phyloP scores from a whole-genome alignment of 2,888 invertebrate species.

The Metalampra italica region DNA sequence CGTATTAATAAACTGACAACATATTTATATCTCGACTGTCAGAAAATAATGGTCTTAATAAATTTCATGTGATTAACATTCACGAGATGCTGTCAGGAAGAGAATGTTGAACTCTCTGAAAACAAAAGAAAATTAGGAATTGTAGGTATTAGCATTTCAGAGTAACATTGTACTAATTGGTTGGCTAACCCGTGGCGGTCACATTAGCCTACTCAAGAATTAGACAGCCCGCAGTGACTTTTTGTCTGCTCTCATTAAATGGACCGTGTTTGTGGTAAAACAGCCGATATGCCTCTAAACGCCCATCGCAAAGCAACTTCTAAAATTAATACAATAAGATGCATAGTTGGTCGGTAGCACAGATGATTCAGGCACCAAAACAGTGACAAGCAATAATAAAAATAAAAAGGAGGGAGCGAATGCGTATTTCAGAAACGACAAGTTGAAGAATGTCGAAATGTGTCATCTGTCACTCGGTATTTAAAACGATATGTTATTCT shows the following conservation, averaged over 20 bases:
- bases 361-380: constrained; percentile 31
- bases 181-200: constrained; percentile 47
- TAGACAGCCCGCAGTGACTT: constrained; percentile 43
- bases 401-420: constrained; percentile 45
- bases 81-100: constrained; percentile 13
- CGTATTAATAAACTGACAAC: constrained; percentile 64
- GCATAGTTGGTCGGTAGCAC: constrained; percentile 21
- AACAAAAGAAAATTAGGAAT: constrained; percentile 10
- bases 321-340: constrained; percentile 28
- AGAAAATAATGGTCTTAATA: constrained; percentile 52
- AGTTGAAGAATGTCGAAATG: constrained; percentile 78
- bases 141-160: constrained; percentile 11
- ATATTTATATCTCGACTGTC: constrained; percentile 56
- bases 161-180: constrained; percentile 33
- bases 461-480: constrained; percentile 78
- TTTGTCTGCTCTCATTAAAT: constrained; percentile 59
- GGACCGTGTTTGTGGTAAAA: constrained; percentile 37
- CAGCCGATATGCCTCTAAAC: constrained; percentile 14
- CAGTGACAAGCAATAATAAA: constrained; percentile 54
- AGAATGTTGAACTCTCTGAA: constrained; percentile 4
- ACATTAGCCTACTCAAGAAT: constrained; percentile 50
- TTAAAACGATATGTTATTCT: constrained; percentile 77
- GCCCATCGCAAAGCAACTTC: constrained; percentile 21
- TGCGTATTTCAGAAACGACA: constrained; percentile 72
- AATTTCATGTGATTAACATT: constrained; percentile 48